Evolutionary conservation across 2,113 vertebrate genomes (phyloP), one percentile per base, ranked within the genome.

Genomic region (Atherinomorus stipes): DNA sequence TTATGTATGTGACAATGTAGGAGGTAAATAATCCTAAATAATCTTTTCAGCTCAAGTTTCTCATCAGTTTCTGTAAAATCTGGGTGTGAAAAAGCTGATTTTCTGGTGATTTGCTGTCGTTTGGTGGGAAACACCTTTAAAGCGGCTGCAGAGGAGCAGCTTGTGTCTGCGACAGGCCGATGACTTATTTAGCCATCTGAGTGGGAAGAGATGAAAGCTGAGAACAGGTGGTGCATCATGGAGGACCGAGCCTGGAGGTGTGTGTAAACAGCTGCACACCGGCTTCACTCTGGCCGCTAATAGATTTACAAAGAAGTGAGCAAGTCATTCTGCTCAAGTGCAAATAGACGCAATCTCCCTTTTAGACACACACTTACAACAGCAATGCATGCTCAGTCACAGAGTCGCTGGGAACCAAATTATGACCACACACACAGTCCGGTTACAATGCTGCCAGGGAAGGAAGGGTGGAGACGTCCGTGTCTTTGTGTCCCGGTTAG

Each of bases 191-290:
- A 15, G 13, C 40, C 40, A 42, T 47, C 0, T 19, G 44, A 47
- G 18, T n/a, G 26, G 76, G 53, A 73, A 56, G 22, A 50, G 38
- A 69, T 66, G 66, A 71, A 45, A 60, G 66, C 23, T 47, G 88
- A 71, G 52, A 37, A 56, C 9, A 12, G 75, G 23, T 69, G 68
- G 31, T 65, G 52, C 11, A 38, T 59, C 21, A 22, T 50, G 26
- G 28, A 71, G 23, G 60, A 64, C 22, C 21, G 18, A 13, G 50
- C 26, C 10, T 59, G 54, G 42, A 34, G 51, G 12, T 54, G 52
- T 91, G 85, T 91, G 88, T 90, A 47, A 74, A 77, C 86, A 93
- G 90, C 90, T 94, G 93, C 21, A 72, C n/a, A 59, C 53, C 15
- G 28, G 42, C 50, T 62, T 56, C 60, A 40, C 54, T 49, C 63